These are phyloP conservation scores for Philereme transversata DNA, from an alignment of 2,888 invertebrate genomes.

Conservation along the genomic window DNA sequence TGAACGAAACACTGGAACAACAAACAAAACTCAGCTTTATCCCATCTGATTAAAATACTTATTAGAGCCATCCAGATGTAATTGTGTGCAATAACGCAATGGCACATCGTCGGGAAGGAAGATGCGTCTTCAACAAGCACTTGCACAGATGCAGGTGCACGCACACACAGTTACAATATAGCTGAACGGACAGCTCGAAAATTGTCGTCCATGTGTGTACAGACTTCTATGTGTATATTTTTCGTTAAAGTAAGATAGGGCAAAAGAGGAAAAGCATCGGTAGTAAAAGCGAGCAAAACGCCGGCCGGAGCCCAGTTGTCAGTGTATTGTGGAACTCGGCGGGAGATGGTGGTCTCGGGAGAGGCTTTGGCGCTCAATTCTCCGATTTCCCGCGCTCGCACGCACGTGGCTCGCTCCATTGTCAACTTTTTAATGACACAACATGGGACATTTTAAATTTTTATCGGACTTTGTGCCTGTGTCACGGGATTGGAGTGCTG, in stretches of 20 bases:
- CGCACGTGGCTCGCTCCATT: constrained; percentile 60
- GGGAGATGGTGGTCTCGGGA: constrained; percentile 72
- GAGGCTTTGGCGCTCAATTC: constrained; percentile 63
- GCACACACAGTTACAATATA: constrained; percentile 44
- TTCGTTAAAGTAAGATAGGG: constrained; percentile 75
- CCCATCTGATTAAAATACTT: constrained; percentile 46
- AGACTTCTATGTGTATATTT: constrained; percentile 67
- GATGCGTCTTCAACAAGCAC: constrained; percentile 61
- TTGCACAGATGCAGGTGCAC: constrained; percentile 49
- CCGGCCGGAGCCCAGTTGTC: constrained; percentile 65
- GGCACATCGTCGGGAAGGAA: constrained; percentile 52
- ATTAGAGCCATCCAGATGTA: constrained; percentile 44
- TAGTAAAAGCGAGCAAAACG: constrained; percentile 72
- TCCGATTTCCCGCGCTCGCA: constrained; percentile 69
- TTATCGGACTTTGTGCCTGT: constrained; percentile 45
- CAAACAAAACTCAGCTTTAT: constrained; percentile 55
- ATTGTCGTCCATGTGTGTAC: constrained; percentile 67
- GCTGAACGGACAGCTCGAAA: constrained; percentile 47
- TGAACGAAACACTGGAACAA: constrained; percentile 48
- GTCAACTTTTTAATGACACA: constrained; percentile 50
- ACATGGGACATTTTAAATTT: constrained; percentile 45
- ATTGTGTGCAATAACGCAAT: constrained; percentile 68
- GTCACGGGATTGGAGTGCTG: constrained; percentile 44
- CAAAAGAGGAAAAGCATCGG: constrained; percentile 73
- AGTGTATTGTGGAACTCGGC: constrained; percentile 67